Conservation (phyloP, 2,797 vertebrate genomes). For the Notolabrus celidotus region DNA sequence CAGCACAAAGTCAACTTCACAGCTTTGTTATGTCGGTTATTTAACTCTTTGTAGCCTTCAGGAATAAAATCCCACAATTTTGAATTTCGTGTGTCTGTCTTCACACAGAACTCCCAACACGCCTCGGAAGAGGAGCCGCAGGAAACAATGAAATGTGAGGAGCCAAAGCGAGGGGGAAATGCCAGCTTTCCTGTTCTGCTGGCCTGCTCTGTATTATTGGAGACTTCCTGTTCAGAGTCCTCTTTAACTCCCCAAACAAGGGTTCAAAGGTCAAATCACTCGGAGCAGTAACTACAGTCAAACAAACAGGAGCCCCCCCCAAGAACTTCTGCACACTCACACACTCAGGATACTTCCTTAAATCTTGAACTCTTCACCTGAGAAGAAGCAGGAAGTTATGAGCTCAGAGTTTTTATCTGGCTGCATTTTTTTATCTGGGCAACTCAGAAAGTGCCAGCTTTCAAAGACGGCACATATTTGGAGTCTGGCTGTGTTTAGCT, state of each 20-base stretch:
- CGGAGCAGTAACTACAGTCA: conserved; percentile 16
- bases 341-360: too few species aligned
- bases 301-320: conserved; percentile 26
- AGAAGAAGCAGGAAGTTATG: not conserved
- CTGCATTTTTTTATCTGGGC: not conserved
- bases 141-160: conserved; percentile 75
- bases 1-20: too few species aligned
- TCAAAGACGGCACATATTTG: conserved; percentile 24
- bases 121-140: conserved; percentile 40
- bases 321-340: not conserved
- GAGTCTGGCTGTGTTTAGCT: conserved; percentile 12
- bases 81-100: conserved; percentile 1
- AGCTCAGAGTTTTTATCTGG: not conserved
- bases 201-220: conserved; percentile 61
- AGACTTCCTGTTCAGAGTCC: conserved; percentile 67
- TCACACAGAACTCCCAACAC: not conserved
- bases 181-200: conserved; percentile 54
- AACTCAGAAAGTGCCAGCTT: not conserved
- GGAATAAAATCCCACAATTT: not conserved
- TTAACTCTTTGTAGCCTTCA: not conserved
- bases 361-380: not conserved
- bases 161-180: conserved; percentile 65
- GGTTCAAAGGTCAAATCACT: conserved; percentile 76
- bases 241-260: conserved; percentile 27
- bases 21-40: not conserved